These are phyloP conservation scores for Chrysina gloriosa DNA, from an alignment of 2,888 invertebrate genomes.

Conservation along the genomic window DNA sequence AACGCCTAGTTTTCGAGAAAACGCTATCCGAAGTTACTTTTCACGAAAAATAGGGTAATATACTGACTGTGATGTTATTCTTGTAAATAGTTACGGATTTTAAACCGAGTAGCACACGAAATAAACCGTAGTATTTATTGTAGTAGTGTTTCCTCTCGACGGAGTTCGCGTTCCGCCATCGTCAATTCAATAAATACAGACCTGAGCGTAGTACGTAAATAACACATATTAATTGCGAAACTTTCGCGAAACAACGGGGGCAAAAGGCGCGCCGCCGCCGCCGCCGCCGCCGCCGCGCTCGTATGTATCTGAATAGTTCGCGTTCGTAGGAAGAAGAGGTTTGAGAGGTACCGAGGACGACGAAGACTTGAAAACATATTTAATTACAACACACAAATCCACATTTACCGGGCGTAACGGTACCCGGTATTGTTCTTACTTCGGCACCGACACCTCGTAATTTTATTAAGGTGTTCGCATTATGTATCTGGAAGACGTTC, in stretches of 20 bases:
- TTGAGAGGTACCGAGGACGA: not conserved
- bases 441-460: conserved; percentile 13
- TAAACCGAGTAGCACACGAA: no score
- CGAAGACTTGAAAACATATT: conserved; percentile 5
- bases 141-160: no score
- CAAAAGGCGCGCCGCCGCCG: no score
- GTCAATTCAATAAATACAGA: not conserved
- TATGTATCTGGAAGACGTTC: not conserved
- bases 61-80: no score
- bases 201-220: not conserved
- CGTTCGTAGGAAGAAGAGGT: no score
- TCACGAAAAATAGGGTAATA: no score
- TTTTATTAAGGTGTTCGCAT: conserved; percentile 21
- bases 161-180: not conserved
- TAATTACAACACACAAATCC: conserved; percentile 14
- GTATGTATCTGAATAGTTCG: conserved; percentile 5
- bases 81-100: no score
- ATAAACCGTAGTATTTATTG: no score
- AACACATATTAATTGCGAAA: conserved; percentile 6
- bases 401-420: conserved; percentile 9
- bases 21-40: no score
- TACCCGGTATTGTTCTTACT: conserved; percentile 8
- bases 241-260: not conserved
- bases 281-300: no score
- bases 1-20: no score